These are phyloP conservation scores for Armadillidium nasatum DNA, from an alignment of 1,140 invertebrate species.

Conservation along the genomic window DNA sequence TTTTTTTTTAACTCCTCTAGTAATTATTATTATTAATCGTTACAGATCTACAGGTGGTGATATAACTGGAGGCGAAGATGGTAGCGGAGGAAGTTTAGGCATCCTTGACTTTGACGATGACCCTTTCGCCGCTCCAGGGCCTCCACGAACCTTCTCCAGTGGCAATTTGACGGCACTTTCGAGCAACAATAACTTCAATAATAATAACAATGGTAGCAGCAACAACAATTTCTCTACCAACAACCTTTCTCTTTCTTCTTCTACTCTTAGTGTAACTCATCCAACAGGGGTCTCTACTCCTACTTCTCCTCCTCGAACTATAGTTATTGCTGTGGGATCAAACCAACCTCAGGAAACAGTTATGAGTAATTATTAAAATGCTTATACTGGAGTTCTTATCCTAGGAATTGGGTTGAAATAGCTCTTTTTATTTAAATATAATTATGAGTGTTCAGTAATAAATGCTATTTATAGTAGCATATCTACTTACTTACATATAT, in stretches of 20 bases:
- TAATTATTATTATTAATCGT: background rate
- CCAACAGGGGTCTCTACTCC: background rate
- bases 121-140: background rate
- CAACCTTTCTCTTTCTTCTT: background rate
- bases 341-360: slow-evolving; percentile 5
- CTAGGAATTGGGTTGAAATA: no score
- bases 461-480: no score
- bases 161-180: background rate
- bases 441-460: no score
- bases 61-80: background rate
- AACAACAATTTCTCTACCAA: background rate
- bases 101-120: background rate
- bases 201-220: background rate
- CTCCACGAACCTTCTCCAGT: background rate
- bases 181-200: background rate
- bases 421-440: no score
- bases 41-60: background rate
- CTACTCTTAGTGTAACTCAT: background rate
- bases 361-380: background rate
- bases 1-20: no score
- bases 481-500: no score
- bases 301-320: background rate
- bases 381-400: no score
- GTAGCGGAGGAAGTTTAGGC: background rate
- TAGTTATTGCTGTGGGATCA: background rate